Conservation (phyloP, 2,113 vertebrate species). For the Pedionomus torquatus region DNA sequence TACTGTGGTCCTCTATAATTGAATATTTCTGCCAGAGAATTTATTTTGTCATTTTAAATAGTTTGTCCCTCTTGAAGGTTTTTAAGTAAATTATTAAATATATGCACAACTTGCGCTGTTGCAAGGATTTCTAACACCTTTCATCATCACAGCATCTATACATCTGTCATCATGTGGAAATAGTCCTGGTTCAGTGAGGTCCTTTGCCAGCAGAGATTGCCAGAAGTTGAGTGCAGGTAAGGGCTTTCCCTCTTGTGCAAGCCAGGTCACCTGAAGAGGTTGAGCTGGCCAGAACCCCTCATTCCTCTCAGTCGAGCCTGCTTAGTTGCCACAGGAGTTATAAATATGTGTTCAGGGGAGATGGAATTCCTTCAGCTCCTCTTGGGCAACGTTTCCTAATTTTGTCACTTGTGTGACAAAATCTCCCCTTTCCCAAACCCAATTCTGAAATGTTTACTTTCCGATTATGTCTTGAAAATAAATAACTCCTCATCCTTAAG, state of each 20-base stretch:
- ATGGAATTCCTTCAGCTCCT: neutral
- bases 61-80: neutral
- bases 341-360: neutral
- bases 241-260: neutral
- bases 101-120: neutral
- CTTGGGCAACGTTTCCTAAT: accelerated
- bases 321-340: neutral
- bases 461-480: neutral
- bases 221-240: neutral
- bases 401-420: neutral
- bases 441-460: neutral
- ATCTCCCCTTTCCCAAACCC: neutral
- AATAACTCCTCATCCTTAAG: neutral
- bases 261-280: neutral
- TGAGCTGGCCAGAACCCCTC: neutral
- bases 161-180: neutral
- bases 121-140: neutral
- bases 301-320: neutral
- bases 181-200: neutral
- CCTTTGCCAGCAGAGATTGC: neutral
- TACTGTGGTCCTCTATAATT: neutral
- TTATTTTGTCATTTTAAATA: neutral
- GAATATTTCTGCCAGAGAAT: neutral
- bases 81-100: neutral
- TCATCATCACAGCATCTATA: neutral